Conservation (phyloP, 1,140 invertebrate species). For the Hycleus cichorii region DNA sequence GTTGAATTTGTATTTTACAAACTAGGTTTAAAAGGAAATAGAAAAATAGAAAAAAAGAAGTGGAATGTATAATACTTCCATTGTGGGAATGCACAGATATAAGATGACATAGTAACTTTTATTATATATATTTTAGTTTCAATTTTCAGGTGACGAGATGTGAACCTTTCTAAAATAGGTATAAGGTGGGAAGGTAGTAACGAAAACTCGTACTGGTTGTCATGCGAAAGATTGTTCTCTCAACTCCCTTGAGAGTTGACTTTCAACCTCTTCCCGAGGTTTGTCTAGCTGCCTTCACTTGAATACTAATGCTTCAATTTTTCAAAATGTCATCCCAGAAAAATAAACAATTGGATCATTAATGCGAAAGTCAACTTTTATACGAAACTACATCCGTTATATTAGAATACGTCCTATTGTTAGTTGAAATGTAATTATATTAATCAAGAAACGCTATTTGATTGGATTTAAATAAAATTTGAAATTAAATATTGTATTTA, state of each 20-base stretch:
- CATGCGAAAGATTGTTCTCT: conserved; percentile 30
- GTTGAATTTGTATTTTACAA: too few species aligned
- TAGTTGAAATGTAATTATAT: too few species aligned
- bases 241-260: conserved; percentile 27
- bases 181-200: conserved; percentile 1
- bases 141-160: conserved; percentile 19
- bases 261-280: conserved; percentile 32
- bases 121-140: conserved; percentile 13
- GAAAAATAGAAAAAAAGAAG: too few species aligned
- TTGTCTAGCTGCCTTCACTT: conserved; percentile 20
- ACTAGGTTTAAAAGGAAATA: too few species aligned
- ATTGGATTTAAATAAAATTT: too few species aligned
- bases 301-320: conserved; percentile 33
- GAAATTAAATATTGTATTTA: too few species aligned
- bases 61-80: too few species aligned
- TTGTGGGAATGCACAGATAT: too few species aligned
- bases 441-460: too few species aligned
- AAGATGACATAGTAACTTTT: too few species aligned
- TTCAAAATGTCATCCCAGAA: conserved; percentile 28
- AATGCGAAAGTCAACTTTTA: conserved; percentile 14
- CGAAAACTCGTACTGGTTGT: conserved; percentile 22
- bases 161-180: conserved; percentile 8
- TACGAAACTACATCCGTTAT: too few species aligned
- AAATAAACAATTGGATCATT: conserved; percentile 26
- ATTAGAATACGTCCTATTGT: too few species aligned